These are phyloP conservation scores for Halesus radiatus DNA, from an alignment of 1,140 invertebrate genomes.

Conservation along the genomic window DNA sequence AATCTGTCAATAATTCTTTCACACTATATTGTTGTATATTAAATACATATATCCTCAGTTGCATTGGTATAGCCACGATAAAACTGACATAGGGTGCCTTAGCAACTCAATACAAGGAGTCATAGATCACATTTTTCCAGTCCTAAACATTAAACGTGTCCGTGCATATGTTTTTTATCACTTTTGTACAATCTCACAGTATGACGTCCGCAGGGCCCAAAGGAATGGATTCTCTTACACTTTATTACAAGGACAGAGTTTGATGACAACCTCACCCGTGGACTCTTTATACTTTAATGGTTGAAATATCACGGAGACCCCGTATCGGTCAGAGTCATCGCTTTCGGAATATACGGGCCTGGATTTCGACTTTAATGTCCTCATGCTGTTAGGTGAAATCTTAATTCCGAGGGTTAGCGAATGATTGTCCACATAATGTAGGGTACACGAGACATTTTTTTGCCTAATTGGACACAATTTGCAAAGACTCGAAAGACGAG, in stretches of 20 bases:
- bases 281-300: constrained; percentile 1
- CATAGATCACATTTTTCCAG: not conserved
- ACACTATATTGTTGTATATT: too few species aligned
- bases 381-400: constrained; percentile 11
- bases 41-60: too few species aligned
- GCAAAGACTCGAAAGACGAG: too few species aligned
- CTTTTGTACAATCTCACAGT: not conserved
- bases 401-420: constrained; percentile 8
- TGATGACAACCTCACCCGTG: constrained; percentile 5
- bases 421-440: not conserved
- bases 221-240: constrained; percentile 12
- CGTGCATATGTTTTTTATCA: constrained; percentile 11
- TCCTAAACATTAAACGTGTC: not conserved
- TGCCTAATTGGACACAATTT: too few species aligned
- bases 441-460: not conserved
- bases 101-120: not conserved
- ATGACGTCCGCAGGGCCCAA: not conserved
- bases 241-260: constrained; percentile 3
- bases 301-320: not conserved
- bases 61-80: too few species aligned
- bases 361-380: constrained; percentile 2
- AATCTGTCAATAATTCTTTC: too few species aligned
- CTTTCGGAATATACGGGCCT: not conserved
- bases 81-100: too few species aligned
- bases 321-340: not conserved